A percentile compares a stretch with the other conserved stretches of the same genome.
Evolutionary conservation across 2,113 vertebrate species (phyloP).

Genomic region (Murina feae): DNA sequence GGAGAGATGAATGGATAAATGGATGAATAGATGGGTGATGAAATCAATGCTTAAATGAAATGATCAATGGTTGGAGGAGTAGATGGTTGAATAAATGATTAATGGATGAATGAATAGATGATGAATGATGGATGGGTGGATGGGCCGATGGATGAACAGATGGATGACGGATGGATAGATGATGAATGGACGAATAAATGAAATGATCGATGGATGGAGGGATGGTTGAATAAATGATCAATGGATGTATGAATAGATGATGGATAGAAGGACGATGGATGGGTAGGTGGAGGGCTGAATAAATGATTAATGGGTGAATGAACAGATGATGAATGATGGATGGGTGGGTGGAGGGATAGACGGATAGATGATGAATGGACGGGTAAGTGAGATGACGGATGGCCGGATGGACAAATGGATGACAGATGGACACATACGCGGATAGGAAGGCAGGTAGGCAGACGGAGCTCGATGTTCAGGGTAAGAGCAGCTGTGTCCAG

Average conservation of each 20-base stretch:
- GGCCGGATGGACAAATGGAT: no score
- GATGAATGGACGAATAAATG: no score
- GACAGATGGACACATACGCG: background rate
- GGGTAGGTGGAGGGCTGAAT: no score
- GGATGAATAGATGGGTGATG: background rate
- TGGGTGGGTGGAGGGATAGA: no score
- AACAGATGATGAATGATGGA: no score
- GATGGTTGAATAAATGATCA: background rate
- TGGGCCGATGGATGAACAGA: no score
- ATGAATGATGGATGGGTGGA: background rate
- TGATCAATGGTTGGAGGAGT: no score
- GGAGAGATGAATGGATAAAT: no score
- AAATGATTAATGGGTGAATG: background rate
- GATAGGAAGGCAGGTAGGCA: fast-evolving
- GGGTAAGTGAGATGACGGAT: no score
- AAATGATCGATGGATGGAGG: no score
- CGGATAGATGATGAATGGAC: background rate
- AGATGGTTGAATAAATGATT: background rate
- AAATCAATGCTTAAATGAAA: no score
- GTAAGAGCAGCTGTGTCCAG: background rate
- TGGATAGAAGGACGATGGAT: background rate
- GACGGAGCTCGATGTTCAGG: background rate
- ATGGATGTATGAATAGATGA: background rate
- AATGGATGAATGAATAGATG: background rate
- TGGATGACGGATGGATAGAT: background rate